phyloP scores from a whole-genome alignment of 2,113 vertebrate species.

The Holacanthus passer region DNA sequence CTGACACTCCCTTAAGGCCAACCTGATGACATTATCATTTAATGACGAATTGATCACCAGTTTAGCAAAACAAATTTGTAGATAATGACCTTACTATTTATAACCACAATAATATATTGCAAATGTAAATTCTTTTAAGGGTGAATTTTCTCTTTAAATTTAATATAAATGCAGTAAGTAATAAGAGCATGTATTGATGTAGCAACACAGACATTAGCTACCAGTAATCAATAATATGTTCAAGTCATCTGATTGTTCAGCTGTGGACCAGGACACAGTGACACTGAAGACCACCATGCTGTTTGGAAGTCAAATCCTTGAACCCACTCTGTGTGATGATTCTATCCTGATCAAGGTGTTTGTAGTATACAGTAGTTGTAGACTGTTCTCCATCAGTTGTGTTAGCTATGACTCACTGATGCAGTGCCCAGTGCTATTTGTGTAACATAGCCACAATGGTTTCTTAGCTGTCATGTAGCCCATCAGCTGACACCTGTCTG shows the following conservation, averaged over 20 bases:
- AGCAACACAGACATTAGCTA: neutral
- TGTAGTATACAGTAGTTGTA: constrained; percentile 38
- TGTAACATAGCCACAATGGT: constrained; percentile 32
- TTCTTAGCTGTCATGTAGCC: constrained; percentile 59
- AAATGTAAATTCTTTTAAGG: neutral
- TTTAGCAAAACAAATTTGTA: neutral
- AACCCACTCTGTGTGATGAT: neutral
- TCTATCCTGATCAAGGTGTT: constrained; percentile 17
- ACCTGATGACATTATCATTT: neutral
- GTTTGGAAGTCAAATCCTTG: neutral
- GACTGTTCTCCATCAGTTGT: constrained; percentile 38
- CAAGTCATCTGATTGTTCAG: neutral
- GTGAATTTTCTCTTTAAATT: neutral
- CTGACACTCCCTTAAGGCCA: neutral
- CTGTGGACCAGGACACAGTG: neutral
- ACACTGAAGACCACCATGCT: neutral
- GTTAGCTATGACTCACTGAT: constrained; percentile 64
- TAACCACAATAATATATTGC: neutral
- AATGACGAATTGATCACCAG: constrained; percentile 4
- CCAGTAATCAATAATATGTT: no score
- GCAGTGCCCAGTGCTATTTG: constrained; percentile 34
- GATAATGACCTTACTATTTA: neutral
- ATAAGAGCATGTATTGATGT: neutral
- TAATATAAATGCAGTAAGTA: neutral
- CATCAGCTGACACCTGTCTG: constrained; percentile 78